Base-by-base conservation (phyloP, 2,888 invertebrate species). In the Notodonta dromedarius region DNA sequence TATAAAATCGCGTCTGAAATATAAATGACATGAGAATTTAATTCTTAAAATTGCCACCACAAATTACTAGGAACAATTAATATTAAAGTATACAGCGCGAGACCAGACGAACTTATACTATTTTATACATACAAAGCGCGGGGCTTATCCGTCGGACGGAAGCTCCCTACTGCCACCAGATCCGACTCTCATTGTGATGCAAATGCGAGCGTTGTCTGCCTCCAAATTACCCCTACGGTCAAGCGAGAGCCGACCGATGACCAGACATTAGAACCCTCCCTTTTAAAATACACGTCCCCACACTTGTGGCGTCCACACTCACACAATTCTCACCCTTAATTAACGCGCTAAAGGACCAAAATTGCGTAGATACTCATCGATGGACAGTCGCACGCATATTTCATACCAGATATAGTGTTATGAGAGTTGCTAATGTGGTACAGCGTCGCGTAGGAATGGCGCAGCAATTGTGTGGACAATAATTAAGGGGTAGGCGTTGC, bases 161-260 rank as follows among this genome's bases (percentile, higher is more conserved):
- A 91, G 80, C 90, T 83, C 86, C 82, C 78, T 78, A 80, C 76
- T 62, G 63, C 75, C 73, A 76, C 79, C 83, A 86, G 88, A 89
- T 89, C 87, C 88, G 83, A 85, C 74, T 84, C 83, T 86, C 89
- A 91, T 93, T 93, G 90, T 93, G 79, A 93, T 93, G 93, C 91
- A 93, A 93, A 93, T 93, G 87, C 76, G 88, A 87, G 80, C 90
- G 91, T 87, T 90, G 93, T 93, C 93, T 93, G 93, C 92, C 86
- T 93, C 85, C 87, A 90, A 93, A 93, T 92, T 90, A 89, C 88
- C 91, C 90, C 87, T 89, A 88, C 90, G 92, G 93, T 91, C 93
- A 92, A 90, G 88, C 87, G 79, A 82, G 88, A 87, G 81, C 80
- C 86, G 80, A 73, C 82, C 87, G 86, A 88, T 89, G 89, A 88